Base-by-base conservation (phyloP, 2,797 vertebrate species). In the Geotrypetes seraphini region DNA sequence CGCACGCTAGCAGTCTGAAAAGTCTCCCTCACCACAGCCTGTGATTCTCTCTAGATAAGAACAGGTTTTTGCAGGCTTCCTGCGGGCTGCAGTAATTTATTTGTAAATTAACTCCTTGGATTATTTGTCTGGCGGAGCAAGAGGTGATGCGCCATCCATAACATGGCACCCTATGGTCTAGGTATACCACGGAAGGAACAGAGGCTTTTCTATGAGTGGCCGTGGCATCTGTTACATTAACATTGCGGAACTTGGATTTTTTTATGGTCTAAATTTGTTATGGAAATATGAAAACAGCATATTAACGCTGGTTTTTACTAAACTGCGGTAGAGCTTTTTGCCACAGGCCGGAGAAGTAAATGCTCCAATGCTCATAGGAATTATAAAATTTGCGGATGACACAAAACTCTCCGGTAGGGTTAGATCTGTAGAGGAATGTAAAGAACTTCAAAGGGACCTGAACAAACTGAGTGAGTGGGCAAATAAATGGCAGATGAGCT, bases 11-110 rank as follows among this genome's bases (percentile, higher is more conserved):
- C n/a, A n/a, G n/a, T 5, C 11, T 3, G 40, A 13, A 23, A 16
- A 12, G 1, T 2, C 1, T 0, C 16, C 1, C 0, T 21, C 30
- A 9, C 12, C 1, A 8, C 0, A 1, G 22, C 18, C 7, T 8
- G 11, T 9, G 20, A 14, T 1, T 5, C 8, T 2, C 23, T 20
- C 16, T 3, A 6, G 0, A 9, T 22, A 6, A 19, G 9, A 31
- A n/a, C n/a, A n/a, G 3, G 10, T 6, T 18, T 26, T 22, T 10
- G 22, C 4, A 4, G 32, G 4, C 12, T 0, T 1, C 35, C 27
- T 16, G 2, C 16, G 2, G 33, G 17, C 16, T 3, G 19, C 25
- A 11, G 16, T 8, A 3, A 5, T 1, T 8, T 16, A 2, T 14
- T 38, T 7, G 12, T 2, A 10, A 7, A 6, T 7, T 5, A 27